phyloP scores from a whole-genome alignment of 2,888 invertebrate species.

The Coremacera marginata region DNA sequence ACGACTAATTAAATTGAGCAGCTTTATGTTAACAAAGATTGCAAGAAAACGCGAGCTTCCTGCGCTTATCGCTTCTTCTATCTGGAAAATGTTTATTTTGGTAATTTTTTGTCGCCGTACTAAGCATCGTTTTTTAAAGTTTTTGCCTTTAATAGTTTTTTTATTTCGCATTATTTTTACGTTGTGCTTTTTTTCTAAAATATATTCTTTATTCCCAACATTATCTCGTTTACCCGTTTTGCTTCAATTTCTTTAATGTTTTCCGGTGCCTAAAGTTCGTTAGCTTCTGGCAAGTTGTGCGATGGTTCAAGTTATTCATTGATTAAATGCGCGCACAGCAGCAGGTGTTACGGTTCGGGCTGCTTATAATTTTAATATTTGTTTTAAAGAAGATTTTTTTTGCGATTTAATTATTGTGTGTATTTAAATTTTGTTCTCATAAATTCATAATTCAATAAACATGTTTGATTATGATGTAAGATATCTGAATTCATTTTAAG shows the following conservation, averaged over 20 bases:
- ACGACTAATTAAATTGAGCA: neutral
- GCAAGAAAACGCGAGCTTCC: neutral
- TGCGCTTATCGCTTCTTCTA: neutral
- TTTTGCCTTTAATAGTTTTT: neutral
- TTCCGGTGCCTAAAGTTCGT: conserved; percentile 34
- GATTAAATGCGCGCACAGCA: neutral
- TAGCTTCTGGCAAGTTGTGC: conserved; percentile 15
- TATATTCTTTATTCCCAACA: conserved; percentile 26
- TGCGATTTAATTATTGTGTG: neutral
- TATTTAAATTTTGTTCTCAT: neutral
- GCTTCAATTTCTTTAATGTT: conserved; percentile 25
- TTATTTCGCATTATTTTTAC: too few relatives aligned
- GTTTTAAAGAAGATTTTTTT: neutral
- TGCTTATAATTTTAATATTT: neutral
- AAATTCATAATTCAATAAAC: too few relatives aligned
- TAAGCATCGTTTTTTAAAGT: neutral
- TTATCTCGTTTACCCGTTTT: conserved; percentile 33
- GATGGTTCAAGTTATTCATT: conserved; percentile 20
- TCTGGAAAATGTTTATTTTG: neutral
- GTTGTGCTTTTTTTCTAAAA: conserved; percentile 37
- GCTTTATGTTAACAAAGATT: neutral
- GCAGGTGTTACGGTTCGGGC: conserved; percentile 14
- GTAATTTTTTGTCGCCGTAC: neutral
- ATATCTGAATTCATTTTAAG: neutral
- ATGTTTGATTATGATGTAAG: neutral